Evolutionary conservation across 2,888 invertebrate species (phyloP), one percentile per base, ranked within the genome.

Genomic region (Andrena chrysosceles): DNA sequence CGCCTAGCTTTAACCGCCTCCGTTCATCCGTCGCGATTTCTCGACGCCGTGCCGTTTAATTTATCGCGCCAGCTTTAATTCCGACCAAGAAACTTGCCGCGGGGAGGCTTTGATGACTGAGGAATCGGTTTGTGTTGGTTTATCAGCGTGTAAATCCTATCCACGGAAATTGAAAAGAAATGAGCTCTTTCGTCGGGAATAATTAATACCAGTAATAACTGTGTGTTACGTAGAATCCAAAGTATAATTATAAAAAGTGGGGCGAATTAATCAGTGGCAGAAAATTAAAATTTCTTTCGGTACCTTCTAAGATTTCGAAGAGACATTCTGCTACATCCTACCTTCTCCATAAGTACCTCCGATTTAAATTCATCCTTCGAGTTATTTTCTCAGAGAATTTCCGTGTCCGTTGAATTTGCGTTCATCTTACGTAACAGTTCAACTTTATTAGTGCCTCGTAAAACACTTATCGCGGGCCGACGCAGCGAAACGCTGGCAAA

Each of bases 51-150:
- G n/a, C 23, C 67, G 56, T 52, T 78, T 71, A 42, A 79, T 79
- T 71, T 62, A 48, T 71, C 80, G 71, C 42, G 52, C 31, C 60
- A 23, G 35, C 71, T 71, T 78, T 80, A 78, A 79, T 71, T 54
- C 31, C 60, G 60, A 31, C 66, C 80, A 52, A 70, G 64, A 48
- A 16, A 63, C 23, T 56, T 23, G 23, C 23, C 31, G 20, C 29
- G n/a, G 20, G 20, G 13, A n/a, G 6, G 52, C 48, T 48, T 67
- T 20, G 48, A 48, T 23, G 20, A 7, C 23, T 7, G 26, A 6
- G 23, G 6, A 29, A 66, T 48, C 26, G 48, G 48, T 20, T 49
- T 52, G 42, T 26, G 48, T 59, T 31, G 48, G 20, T 20, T 20
- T n/a, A 29, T 59, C 23, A 16, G 35, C 42, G n/a, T 10, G 33